phyloP scores from a whole-genome alignment of 2,797 vertebrate species.

The Paguma larvata region DNA sequence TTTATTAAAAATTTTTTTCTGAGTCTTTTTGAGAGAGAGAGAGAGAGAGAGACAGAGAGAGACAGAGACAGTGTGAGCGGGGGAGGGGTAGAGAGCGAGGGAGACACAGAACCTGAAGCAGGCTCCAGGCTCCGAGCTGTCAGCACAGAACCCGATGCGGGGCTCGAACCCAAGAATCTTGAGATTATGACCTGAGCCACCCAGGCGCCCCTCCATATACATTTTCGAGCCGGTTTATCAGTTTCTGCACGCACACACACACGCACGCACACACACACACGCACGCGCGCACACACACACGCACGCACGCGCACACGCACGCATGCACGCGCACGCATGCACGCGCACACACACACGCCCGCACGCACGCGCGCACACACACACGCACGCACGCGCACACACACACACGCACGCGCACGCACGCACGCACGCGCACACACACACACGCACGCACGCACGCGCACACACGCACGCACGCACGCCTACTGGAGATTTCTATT shows the following conservation, averaged over 20 bases:
- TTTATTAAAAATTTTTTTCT: neutral
- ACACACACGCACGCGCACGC: too few species aligned
- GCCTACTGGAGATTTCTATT: neutral
- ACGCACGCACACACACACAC: too few species aligned
- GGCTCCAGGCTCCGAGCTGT: neutral
- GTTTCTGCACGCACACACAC: neutral
- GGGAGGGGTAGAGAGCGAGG: neutral
- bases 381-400: too few species aligned
- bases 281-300: too few species aligned
- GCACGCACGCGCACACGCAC: too few species aligned
- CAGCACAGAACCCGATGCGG: neutral
- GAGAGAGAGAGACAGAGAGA: neutral
- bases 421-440: too few species aligned
- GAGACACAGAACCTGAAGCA: neutral
- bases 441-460: too few species aligned
- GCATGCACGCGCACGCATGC: too few species aligned
- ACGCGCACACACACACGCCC: too few species aligned
- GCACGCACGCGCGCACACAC: too few species aligned
- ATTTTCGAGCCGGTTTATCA: neutral
- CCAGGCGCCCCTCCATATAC: neutral
- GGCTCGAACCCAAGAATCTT: neutral
- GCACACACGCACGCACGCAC: too few species aligned
- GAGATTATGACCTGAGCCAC: neutral
- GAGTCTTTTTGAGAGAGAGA: neutral
- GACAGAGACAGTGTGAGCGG: neutral